phyloP scores from a whole-genome alignment of 1,140 invertebrate genomes.

The Polypedilum vanderplanki region DNA sequence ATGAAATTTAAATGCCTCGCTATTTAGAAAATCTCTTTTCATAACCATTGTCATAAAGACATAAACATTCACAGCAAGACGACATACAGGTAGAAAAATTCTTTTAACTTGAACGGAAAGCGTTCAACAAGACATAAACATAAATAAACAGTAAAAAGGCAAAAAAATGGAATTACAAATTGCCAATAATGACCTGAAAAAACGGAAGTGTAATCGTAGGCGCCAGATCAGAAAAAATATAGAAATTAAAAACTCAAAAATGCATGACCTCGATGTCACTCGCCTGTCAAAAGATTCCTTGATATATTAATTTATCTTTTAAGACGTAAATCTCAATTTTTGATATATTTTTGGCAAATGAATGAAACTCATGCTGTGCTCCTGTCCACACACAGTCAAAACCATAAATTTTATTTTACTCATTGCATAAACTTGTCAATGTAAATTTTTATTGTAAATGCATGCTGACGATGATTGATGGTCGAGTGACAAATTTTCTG shows the following conservation, averaged over 20 bases:
- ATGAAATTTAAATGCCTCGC: too few species aligned
- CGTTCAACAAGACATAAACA: not conserved
- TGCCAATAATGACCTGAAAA: slow-evolving; percentile 21
- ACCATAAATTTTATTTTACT: not conserved
- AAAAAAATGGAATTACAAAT: not conserved
- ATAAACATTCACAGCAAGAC: not conserved
- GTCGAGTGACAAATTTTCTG: not conserved
- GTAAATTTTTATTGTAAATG: not conserved
- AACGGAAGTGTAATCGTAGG: slow-evolving; percentile 16
- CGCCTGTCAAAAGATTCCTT: too few species aligned
- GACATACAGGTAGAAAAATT: not conserved
- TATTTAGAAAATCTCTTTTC: too few species aligned
- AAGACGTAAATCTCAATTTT: too few species aligned
- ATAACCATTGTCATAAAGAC: too few species aligned
- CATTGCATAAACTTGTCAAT: slow-evolving; percentile 10
- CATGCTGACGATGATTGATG: slow-evolving; percentile 1
- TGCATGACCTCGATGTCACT: too few species aligned
- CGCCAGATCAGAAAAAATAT: not conserved
- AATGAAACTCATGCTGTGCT: not conserved
- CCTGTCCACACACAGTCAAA: not conserved
- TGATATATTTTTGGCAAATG: not conserved
- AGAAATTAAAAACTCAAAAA: too few species aligned
- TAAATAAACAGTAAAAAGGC: not conserved
- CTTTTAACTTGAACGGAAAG: not conserved
- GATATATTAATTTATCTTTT: too few species aligned